Evolutionary conservation across 2,113 vertebrate genomes (phyloP), one percentile per base, ranked within the genome.

Genomic region (Cynopterus brachyotis): DNA sequence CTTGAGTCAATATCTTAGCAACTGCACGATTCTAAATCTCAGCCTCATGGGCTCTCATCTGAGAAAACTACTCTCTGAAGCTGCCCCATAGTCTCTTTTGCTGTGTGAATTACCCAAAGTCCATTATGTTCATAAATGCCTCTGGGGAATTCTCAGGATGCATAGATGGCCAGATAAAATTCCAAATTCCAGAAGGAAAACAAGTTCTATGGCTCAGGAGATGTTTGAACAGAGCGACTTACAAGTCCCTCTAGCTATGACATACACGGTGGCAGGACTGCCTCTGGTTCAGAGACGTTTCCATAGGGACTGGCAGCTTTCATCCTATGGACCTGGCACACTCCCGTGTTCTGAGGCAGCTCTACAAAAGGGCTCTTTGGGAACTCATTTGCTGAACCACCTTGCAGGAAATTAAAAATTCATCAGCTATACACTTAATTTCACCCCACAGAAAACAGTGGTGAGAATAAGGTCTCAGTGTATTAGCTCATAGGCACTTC

Each of bases 251-350:
- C 19, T 37, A 30, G 89, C 24, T 57, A 13, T 37, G 28, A 37
- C 28, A 40, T 3, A 16, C 0, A 45, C 11, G 20, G 5, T 0
- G 32, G 32, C 7, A 32, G 19, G 50, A 16, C 57, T 42, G n/a
- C n/a, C 26, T 50, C 37, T 26, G n/a, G 24, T 15, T 59, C 66
- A 2, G 32, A 84, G 47, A 40, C 0, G 9, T 85, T 83, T 94
- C 66, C 9, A 5, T 45, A 42, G 72, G 66, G 37, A 60, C 26
- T 40, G 53, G 19, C 13, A 8, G 45, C 28, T 37, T 76, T 60
- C 1, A 3, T 11, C 30, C n/a, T 60, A 1, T 0, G 62, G 67
- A 70, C 64, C 4, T 0, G 1, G 2, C 16, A 42, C 15, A 62
- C 66, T 13, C 47, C 2, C 35, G 17, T 19, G 30, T 32, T 82